Conservation (phyloP, 1,140 invertebrate genomes). For the Zaprionus camerounensis region DNA sequence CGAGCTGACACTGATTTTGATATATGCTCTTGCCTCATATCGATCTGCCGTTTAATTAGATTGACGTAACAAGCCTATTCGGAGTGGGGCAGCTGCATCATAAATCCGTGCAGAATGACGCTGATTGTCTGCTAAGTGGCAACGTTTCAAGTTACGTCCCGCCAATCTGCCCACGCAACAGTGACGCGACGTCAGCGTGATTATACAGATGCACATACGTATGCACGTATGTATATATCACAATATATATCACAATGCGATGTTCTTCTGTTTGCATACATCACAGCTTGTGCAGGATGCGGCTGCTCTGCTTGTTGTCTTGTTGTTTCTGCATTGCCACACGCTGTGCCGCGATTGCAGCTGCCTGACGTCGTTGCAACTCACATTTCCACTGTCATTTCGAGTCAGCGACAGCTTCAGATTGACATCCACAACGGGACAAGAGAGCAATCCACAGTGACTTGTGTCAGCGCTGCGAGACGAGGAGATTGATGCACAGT, state of each 20-base stretch:
- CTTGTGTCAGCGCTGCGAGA: background rate
- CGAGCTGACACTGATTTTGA: background rate
- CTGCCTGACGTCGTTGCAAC: constrained; percentile 41
- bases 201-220: background rate
- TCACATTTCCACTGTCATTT: background rate
- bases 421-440: background rate
- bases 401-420: background rate
- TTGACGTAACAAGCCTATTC: background rate
- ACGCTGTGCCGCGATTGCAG: constrained; percentile 14
- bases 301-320: background rate
- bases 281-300: background rate
- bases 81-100: background rate
- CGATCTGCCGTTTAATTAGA: constrained; percentile 20
- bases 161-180: background rate
- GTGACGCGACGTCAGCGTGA: background rate
- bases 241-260: background rate
- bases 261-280: constrained; percentile 2
- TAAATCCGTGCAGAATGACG: background rate
- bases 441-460: background rate
- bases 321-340: background rate
- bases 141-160: background rate
- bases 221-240: too few species aligned
- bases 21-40: constrained; percentile 6
- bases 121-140: background rate
- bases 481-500: background rate